A percentile compares a stretch with the other conserved stretches of the same genome.
These are phyloP conservation scores for Pedionomus torquatus DNA, from an alignment of 2,113 vertebrate genomes.

Conservation along the genomic window DNA sequence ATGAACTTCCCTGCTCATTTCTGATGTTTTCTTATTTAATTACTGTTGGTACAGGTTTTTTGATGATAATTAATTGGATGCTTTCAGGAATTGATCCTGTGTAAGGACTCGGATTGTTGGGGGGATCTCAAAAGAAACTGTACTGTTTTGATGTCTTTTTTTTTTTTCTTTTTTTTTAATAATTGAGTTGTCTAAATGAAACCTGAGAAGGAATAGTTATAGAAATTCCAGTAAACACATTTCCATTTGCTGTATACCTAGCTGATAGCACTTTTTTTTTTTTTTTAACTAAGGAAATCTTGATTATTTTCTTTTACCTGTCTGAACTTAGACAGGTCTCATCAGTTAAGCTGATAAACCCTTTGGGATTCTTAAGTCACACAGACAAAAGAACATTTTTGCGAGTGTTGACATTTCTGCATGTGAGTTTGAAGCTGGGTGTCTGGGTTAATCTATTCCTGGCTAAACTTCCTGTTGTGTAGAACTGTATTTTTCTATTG, in stretches of 20 bases:
- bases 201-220: not conserved
- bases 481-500: not conserved
- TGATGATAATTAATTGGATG: not conserved
- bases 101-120: not conserved
- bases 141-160: not conserved
- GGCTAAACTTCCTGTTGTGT: not conserved
- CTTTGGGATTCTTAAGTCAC: not conserved
- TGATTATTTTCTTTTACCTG: not conserved
- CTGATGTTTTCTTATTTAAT: not conserved
- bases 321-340: not conserved
- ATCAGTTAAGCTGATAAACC: not conserved
- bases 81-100: not conserved
- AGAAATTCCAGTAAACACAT: not conserved
- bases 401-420: not conserved
- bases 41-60: not conserved
- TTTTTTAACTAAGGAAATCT: not conserved
- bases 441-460: not conserved
- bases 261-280: not conserved
- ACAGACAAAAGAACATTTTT: not conserved
- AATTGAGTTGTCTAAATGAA: not conserved
- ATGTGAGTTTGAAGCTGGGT: not conserved
- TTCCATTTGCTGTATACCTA: not conserved
- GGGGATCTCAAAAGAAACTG: not conserved
- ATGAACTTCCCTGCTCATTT: not conserved
- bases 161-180: not conserved